phyloP scores from a whole-genome alignment of 2,888 invertebrate species.

The Hirtodrosophila alboralis region DNA sequence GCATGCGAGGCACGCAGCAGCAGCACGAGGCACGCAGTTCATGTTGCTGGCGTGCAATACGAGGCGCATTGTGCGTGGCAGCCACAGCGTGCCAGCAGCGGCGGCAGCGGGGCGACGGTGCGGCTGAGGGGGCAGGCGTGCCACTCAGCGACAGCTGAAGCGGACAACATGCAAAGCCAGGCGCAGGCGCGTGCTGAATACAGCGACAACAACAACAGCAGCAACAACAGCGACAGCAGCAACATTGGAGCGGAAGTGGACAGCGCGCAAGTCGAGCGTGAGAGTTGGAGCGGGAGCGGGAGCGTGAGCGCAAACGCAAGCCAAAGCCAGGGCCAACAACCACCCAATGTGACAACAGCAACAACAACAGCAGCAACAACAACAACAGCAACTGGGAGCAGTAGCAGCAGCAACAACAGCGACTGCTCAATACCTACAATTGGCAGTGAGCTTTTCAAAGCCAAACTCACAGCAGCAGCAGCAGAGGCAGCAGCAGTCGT shows the following conservation, averaged over 20 bases:
- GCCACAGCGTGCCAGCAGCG: slow-evolving; percentile 36
- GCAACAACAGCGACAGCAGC: slow-evolving; percentile 20
- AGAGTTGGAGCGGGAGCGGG: slow-evolving; percentile 55
- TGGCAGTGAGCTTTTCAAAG: slow-evolving; percentile 73
- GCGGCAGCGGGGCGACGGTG: slow-evolving; percentile 12
- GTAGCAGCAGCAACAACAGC: slow-evolving; percentile 41
- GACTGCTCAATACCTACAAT: slow-evolving; percentile 70
- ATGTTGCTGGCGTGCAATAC: slow-evolving; percentile 57
- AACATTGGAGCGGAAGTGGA: slow-evolving; percentile 70
- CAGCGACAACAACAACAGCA: slow-evolving; percentile 50
- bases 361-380: slow-evolving; percentile 24
- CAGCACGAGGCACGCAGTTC: too few relatives aligned
- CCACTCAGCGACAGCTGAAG: slow-evolving; percentile 48
- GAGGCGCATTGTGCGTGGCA: slow-evolving; percentile 67
- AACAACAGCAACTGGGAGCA: slow-evolving; percentile 32
- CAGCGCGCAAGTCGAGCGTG: slow-evolving; percentile 75
- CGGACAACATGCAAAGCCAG: slow-evolving; percentile 50
- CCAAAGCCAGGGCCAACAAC: slow-evolving; percentile 54
- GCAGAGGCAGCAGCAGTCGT: slow-evolving; percentile 57
- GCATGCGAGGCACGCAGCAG: slow-evolving; percentile 70
- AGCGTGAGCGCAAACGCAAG: slow-evolving; percentile 65
- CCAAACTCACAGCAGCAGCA: slow-evolving; percentile 62
- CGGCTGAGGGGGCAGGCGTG: slow-evolving; percentile 39
- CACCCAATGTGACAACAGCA: slow-evolving; percentile 64
- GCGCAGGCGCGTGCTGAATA: slow-evolving; percentile 77